phyloP scores from a whole-genome alignment of 2,113 vertebrate species.

The Phainopepla nitens region DNA sequence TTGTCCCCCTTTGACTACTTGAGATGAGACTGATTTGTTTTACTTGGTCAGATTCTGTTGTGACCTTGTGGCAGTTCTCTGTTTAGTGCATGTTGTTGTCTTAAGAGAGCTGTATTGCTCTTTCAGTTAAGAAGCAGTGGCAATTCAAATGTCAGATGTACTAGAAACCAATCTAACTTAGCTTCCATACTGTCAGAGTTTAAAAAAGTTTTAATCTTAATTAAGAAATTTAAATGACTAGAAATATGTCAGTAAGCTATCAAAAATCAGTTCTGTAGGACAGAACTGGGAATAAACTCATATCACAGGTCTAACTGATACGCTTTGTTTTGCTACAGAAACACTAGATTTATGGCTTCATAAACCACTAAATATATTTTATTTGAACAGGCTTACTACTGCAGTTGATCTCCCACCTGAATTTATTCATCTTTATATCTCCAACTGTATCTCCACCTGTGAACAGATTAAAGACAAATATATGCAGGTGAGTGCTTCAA shows the following conservation, averaged over 20 bases:
- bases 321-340: not conserved
- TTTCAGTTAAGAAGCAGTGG: not conserved
- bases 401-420: constrained; percentile 97
- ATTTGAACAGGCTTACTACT: constrained; percentile 86
- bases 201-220: not conserved
- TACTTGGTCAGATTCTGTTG: not conserved
- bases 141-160: not conserved
- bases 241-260: not conserved
- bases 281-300: not conserved
- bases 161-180: not conserved
- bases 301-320: not conserved
- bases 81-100: not conserved
- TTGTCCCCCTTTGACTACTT: not conserved
- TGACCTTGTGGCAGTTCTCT: not conserved
- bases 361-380: not conserved
- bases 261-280: not conserved
- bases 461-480: constrained; percentile 99
- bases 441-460: constrained; percentile 98
- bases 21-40: not conserved
- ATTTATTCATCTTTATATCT: constrained; percentile 99
- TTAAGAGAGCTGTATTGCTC: not conserved
- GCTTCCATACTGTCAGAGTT: not conserved
- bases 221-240: not conserved
- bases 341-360: not conserved
- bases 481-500: constrained; percentile 86